A percentile compares a stretch with the other conserved stretches of the same genome.
These are phyloP conservation scores for Engystomops pustulosus DNA, from an alignment of 2,113 vertebrate genomes.

Conservation along the genomic window DNA sequence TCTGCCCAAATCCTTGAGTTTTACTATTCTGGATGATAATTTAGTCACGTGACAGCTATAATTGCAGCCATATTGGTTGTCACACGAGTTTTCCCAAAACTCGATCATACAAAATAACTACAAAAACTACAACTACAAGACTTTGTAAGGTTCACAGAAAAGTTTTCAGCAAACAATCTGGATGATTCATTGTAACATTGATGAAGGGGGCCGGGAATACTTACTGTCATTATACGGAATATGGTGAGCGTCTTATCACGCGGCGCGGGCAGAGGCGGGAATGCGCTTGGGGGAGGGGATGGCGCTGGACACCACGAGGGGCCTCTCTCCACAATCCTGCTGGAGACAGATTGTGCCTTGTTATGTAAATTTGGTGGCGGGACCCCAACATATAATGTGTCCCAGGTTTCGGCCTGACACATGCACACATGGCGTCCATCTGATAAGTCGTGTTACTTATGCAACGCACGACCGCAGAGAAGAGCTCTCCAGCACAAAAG, in stretches of 20 bases:
- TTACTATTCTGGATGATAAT: too few relatives aligned
- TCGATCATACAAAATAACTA: too few relatives aligned
- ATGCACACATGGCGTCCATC: constrained; percentile 18
- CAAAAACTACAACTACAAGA: not conserved
- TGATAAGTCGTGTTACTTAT: not conserved
- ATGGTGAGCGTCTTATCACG: not conserved
- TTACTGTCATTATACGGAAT: not conserved
- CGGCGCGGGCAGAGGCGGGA: not conserved
- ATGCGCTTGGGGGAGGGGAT: not conserved
- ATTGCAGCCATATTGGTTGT: not conserved
- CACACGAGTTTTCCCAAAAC: not conserved
- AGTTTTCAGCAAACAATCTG: too few relatives aligned
- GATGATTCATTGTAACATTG: not conserved
- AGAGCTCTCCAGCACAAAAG: not conserved
- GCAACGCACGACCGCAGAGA: not conserved
- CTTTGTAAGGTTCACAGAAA: not conserved
- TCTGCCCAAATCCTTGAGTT: too few relatives aligned
- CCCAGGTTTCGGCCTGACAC: constrained; percentile 17
- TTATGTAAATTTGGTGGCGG: constrained; percentile 22
- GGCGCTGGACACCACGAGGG: not conserved
- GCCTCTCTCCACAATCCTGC: not conserved
- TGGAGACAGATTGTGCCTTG: constrained; percentile 20
- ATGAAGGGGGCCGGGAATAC: not conserved
- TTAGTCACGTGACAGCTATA: too few relatives aligned
- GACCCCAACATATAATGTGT: constrained; percentile 29